Base-by-base conservation (phyloP, 2,888 invertebrate species). In the Rhagonycha lutea region DNA sequence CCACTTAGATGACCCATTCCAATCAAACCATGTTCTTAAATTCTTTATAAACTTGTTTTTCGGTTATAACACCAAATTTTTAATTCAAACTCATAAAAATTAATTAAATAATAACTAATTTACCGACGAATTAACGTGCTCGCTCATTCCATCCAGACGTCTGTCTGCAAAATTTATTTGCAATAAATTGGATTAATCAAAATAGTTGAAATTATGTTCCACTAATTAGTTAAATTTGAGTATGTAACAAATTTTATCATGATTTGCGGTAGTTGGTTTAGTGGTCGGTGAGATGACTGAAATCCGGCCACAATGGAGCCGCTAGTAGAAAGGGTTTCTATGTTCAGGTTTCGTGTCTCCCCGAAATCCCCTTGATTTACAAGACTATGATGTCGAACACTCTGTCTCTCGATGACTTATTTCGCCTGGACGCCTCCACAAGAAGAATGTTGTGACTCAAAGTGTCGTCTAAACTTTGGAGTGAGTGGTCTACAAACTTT, bases 281-380 rank as follows among this genome's bases (percentile, higher is more conserved):
- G 70, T 71, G 65, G 73, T 69, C 71, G 72, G 75, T 73, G 70
- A 70, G 67, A 74, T 67, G 69, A 70, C 70, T 83, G 84, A 84
- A 83, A 29, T 60, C 63, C 83, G 85, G 85, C 83, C 86, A 83
- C 84, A 81, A 83, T 84, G 88, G 87, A 86, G 87, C 88, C 87
- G 84, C 82, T 79, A 81, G 83, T 84, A 87, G 86, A 88, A 88
- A 88, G 88, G 88, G 87, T 88, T 88, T 88, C 88, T 85, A 84
- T 88, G 88, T 88, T 84, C 86, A 87, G 87, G 85, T 85, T 86
- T 81, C 86, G 82, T 81, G 78, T 82, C 80, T 81, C 82, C 76
- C 82, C 78, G 78, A 80, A 75, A 79, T 79, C 76, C 82, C 77
- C 62, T 72, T 75, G 72, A 80, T 79, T 79, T 80, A 74, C 81